phyloP scores from a whole-genome alignment of 53 echinoderm and acorn worm species.

The Stichopus horrens region DNA sequence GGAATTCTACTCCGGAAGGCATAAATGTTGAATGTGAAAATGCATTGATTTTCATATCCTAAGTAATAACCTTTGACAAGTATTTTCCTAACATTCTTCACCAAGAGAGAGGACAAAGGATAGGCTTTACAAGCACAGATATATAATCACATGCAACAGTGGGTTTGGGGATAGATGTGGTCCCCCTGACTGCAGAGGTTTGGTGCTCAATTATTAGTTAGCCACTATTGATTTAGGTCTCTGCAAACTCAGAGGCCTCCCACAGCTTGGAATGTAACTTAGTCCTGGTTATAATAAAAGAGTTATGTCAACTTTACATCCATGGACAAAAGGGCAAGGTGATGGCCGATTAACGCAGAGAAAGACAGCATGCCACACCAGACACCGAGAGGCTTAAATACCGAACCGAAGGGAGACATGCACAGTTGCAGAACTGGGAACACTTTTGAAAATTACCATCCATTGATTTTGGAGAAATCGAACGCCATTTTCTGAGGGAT shows the following conservation, averaged over 20 bases:
- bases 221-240: not conserved
- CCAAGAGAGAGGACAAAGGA: not conserved
- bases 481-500: not conserved
- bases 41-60: constrained; percentile 11
- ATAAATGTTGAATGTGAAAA: not conserved
- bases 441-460: not conserved
- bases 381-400: not conserved
- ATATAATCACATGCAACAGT: constrained; percentile 21
- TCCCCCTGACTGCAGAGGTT: not conserved
- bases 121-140: not conserved
- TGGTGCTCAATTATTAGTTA: constrained; percentile 24
- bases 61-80: not conserved
- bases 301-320: constrained; percentile 31
- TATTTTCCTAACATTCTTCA: not conserved
- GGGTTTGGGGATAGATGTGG: not conserved
- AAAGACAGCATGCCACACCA: not conserved
- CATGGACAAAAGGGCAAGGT: constrained; percentile 9
- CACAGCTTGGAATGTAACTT: constrained; percentile 30
- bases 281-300: constrained; percentile 12
- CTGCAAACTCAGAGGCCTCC: constrained; percentile 8
- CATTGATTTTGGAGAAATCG: not conserved
- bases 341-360: constrained; percentile 15
- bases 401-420: not conserved
- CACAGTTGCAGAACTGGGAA: not conserved
- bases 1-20: not conserved